Percentiles rank a stretch among this genome's conserved stretches.
Evolutionary conservation across 2,113 vertebrate genomes (phyloP).

Genomic region (Cisticola juncidis): DNA sequence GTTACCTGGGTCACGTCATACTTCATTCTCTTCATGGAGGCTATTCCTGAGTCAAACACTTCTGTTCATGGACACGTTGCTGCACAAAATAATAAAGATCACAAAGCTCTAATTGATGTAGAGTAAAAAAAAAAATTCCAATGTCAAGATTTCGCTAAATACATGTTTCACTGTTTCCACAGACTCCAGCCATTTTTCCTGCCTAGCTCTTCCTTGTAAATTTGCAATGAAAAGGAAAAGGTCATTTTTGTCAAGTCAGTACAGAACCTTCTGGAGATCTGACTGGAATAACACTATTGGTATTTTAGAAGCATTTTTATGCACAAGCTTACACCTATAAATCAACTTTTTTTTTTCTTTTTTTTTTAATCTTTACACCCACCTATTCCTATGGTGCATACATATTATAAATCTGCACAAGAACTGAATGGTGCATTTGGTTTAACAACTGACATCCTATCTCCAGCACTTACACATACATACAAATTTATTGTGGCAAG

Average conservation of each 20-base stretch:
- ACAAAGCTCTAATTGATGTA: not conserved
- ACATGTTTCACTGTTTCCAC: not conserved
- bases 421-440: not conserved
- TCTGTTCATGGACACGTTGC: rapidly evolving
- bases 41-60: not conserved
- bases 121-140: not conserved
- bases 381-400: not conserved
- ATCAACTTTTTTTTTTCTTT: not conserved
- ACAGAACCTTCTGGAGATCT: not conserved
- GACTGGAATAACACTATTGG: not conserved
- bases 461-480: not conserved
- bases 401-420: not conserved
- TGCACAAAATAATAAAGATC: not conserved
- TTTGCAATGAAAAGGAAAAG: not conserved
- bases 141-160: not conserved
- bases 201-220: not conserved
- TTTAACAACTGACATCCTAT: not conserved
- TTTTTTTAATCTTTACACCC: not conserved
- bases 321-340: not conserved
- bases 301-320: not conserved
- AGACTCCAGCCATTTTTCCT: not conserved
- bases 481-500: not conserved
- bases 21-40: not conserved
- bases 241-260: not conserved
- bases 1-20: not conserved